Base-by-base conservation (phyloP, 1,140 invertebrate species). In the Samia ricini region DNA sequence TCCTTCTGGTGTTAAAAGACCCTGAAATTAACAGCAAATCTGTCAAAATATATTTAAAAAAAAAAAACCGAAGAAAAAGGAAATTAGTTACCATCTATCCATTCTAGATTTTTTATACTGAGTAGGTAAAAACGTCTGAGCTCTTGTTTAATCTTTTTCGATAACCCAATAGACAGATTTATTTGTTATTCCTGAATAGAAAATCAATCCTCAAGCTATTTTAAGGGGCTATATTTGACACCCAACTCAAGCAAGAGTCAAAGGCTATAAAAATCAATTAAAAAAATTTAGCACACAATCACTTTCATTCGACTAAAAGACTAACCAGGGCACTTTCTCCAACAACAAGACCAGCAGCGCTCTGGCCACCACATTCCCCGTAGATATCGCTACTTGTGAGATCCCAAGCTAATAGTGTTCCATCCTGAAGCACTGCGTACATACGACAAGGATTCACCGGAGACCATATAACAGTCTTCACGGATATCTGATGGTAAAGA, bases 341-440 rank as follows among this genome's bases (percentile, higher is more conserved):
- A 0, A 59, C 60, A 0, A 49, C 36, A 20, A 36, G 49, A 15
- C 42, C 57, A 0, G 48, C 24, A 0, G 69, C 62, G 6, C 57
- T 58, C 2, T 63, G 69, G 3, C 56, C 22, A 4, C 21, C n/a
- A 29, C 64, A 24, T 18, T 64, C 59, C 0, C 77, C 68, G 20
- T 72, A 59, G n/a, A 83, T 81, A 18, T 83, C 81, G 36, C 81
- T 83, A 4, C 71, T 65, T 1, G 77, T 66, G 0, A 83, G 56
- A 2, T 79, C 75, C 75, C 75, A 83, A 0, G 59, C 54, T 0
- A 71, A 21, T 0, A 78, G 22, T 0, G 52, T 60, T 18, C 68
- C 71, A 10, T 67, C 63, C n/a, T 42, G 15, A 0, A 71, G 59
- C 0, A 74, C n/a, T 0, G 70, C 64, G 29, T 64, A 60, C 2